phyloP scores from a whole-genome alignment of 2,888 invertebrate species.

The Diplolepis rosae region DNA sequence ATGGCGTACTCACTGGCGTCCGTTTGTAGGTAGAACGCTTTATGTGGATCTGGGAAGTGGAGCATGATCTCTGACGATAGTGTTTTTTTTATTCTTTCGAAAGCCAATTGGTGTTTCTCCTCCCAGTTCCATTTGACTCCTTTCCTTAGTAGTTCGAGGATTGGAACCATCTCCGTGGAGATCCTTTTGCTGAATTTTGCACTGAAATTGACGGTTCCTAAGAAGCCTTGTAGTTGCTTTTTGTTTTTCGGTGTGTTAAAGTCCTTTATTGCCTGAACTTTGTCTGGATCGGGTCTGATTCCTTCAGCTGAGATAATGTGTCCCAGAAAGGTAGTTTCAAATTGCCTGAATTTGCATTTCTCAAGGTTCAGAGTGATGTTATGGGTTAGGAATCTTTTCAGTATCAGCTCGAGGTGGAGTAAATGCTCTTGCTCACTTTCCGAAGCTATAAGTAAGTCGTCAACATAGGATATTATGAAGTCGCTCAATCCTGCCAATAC shows the following conservation, averaged over 20 bases:
- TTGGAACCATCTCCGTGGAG: too few species aligned
- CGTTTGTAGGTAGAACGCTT: conserved; percentile 39
- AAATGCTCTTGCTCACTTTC: conserved; percentile 21
- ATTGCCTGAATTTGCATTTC: conserved; percentile 75
- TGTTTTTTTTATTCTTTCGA: background rate
- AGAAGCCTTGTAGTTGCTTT: too few species aligned
- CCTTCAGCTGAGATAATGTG: conserved; percentile 27
- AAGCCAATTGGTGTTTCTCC: background rate
- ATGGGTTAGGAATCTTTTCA: conserved; percentile 35
- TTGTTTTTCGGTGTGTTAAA: too few species aligned
- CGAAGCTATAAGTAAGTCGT: conserved; percentile 32
- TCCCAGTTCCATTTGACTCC: background rate
- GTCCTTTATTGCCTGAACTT: too few species aligned
- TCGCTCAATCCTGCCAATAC: background rate
- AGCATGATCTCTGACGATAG: background rate
- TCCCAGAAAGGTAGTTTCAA: conserved; percentile 21
- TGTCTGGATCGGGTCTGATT: conserved; percentile 14
- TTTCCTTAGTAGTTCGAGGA: conserved; percentile 45
- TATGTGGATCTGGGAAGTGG: background rate
- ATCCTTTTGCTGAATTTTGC: too few species aligned
- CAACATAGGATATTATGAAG: conserved; percentile 32
- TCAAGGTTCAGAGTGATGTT: conserved; percentile 62
- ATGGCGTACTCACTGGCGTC: conserved; percentile 35
- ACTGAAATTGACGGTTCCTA: too few species aligned
- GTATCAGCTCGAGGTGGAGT: conserved; percentile 39